These are phyloP conservation scores for Parelbella ahira DNA, from an alignment of 2,888 invertebrate genomes.

Conservation along the genomic window DNA sequence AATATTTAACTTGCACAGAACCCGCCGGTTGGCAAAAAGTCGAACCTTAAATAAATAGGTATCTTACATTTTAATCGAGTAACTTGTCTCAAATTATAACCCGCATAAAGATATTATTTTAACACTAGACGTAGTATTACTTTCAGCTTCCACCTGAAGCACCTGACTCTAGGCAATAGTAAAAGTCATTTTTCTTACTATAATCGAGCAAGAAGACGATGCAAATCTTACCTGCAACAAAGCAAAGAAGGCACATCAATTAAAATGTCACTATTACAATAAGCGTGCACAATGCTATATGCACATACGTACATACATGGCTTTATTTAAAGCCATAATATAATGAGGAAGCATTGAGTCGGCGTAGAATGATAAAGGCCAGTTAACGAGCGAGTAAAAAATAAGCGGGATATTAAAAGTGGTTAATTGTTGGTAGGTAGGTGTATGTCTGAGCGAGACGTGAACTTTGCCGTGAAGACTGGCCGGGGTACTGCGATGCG, in stretches of 20 bases:
- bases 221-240: slow-evolving; percentile 53
- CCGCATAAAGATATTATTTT: slow-evolving; percentile 3
- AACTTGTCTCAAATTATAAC: neutral
- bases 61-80: too few species aligned
- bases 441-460: slow-evolving; percentile 21
- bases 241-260: slow-evolving; percentile 39
- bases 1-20: too few species aligned
- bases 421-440: slow-evolving; percentile 32
- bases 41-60: too few species aligned
- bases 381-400: slow-evolving; percentile 37
- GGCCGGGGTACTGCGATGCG: slow-evolving; percentile 10
- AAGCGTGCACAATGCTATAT: slow-evolving; percentile 24
- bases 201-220: slow-evolving; percentile 36
- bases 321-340: slow-evolving; percentile 32
- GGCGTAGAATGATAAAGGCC: slow-evolving; percentile 36
- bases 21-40: too few species aligned
- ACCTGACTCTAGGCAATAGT: slow-evolving; percentile 41
- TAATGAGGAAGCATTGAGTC: slow-evolving; percentile 39
- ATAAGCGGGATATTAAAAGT: slow-evolving; percentile 32
- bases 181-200: slow-evolving; percentile 38
- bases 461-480: slow-evolving; percentile 14
- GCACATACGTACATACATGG: slow-evolving; percentile 15
- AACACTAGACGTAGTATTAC: neutral
- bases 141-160: slow-evolving; percentile 9
- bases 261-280: slow-evolving; percentile 37